These are phyloP conservation scores for Dromococcyx pavoninus DNA, from an alignment of 2,797 vertebrate species.

Conservation along the genomic window DNA sequence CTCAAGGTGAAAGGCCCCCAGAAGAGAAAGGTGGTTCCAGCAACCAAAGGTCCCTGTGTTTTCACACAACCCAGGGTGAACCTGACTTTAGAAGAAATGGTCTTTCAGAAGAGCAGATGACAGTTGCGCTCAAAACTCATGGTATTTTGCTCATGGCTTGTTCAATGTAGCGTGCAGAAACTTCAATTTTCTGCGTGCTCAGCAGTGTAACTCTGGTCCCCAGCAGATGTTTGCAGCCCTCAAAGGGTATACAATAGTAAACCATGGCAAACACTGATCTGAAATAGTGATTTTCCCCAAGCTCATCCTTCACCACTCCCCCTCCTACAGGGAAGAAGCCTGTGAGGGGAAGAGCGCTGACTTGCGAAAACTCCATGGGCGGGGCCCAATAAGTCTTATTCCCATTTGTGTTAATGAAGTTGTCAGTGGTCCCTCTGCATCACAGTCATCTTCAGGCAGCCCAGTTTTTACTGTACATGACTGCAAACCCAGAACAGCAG, in stretches of 20 bases:
- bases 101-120: neutral
- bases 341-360: neutral
- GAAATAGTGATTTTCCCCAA: neutral
- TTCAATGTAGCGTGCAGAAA: neutral
- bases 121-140: neutral
- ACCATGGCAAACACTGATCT: neutral
- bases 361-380: neutral
- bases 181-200: neutral
- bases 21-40: neutral
- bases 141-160: neutral
- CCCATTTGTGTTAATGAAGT: neutral
- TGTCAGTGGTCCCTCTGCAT: neutral
- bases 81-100: neutral
- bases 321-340: neutral
- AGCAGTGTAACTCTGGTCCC: neutral
- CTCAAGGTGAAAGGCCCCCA: neutral
- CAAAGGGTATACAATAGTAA: neutral
- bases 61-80: neutral
- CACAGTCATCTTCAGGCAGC: neutral
- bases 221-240: neutral
- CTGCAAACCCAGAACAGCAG: neutral
- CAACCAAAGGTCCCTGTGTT: accelerated
- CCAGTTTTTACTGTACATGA: accelerated
- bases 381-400: neutral
- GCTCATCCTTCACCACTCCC: neutral